Conservation (phyloP, 2,113 vertebrate genomes). For the Ramphastos sulfuratus region DNA sequence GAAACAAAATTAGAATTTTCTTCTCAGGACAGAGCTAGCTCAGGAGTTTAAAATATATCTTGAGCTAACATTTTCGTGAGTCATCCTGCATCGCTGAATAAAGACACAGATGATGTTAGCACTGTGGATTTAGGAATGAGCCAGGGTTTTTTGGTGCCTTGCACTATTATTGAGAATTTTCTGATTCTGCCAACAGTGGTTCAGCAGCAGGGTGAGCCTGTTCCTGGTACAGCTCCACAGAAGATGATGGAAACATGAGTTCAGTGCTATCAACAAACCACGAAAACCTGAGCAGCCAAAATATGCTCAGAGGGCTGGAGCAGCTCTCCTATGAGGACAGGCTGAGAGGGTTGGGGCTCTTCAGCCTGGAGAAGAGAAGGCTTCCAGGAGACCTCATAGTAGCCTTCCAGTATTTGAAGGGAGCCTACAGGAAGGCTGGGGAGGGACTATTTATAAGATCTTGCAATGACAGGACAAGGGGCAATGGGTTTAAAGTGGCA, state of each 20-base stretch:
- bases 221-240: neutral
- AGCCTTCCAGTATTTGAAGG: no score
- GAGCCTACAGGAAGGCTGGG: no score
- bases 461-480: no score
- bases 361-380: no score
- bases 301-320: no score
- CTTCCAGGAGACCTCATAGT: no score
- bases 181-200: neutral
- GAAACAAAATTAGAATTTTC: conserved; percentile 46
- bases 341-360: no score
- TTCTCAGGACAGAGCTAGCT: conserved; percentile 54
- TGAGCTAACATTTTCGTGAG: conserved; percentile 43
- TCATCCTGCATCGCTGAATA: conserved; percentile 33
- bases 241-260: neutral
- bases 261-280: neutral
- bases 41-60: conserved; percentile 55
- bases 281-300: neutral
- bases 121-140: conserved; percentile 6
- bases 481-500: no score
- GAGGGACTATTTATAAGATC: no score
- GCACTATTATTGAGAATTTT: neutral
- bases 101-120: conserved; percentile 48
- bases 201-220: neutral
- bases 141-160: neutral
- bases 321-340: no score